Conservation (phyloP, 2,113 vertebrate genomes). For the Oriolus oriolus region DNA sequence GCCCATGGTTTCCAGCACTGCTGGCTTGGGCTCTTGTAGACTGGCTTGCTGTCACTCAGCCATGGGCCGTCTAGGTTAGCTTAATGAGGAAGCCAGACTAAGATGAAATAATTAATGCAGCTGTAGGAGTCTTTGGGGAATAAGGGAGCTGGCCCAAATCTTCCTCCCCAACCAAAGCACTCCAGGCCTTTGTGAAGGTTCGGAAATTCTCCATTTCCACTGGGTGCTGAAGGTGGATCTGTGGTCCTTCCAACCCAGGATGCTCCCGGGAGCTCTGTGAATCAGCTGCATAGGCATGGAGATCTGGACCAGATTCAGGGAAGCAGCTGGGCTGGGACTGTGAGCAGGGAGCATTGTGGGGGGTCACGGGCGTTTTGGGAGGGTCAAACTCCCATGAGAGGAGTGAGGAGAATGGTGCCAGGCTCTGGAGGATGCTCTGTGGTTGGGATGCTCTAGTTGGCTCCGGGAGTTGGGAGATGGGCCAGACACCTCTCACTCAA, state of each 20-base stretch:
- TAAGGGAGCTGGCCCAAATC: slow-evolving; percentile 3
- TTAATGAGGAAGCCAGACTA: slow-evolving; percentile 59
- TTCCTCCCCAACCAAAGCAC: background rate
- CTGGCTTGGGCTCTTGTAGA: slow-evolving; percentile 22
- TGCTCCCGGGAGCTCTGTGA: background rate
- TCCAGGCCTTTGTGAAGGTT: background rate
- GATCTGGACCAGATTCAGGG: background rate
- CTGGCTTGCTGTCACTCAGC: slow-evolving; percentile 11
- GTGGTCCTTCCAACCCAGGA: background rate
- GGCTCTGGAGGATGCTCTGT: background rate
- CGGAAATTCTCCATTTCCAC: slow-evolving; percentile 4
- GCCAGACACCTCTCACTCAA: background rate
- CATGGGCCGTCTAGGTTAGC: background rate
- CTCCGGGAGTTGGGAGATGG: fast-evolving
- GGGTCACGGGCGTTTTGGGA: background rate
- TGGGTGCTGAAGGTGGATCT: background rate
- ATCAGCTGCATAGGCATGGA: slow-evolving; percentile 26
- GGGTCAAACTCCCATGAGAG: background rate
- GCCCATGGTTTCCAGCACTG: background rate
- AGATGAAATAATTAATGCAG: slow-evolving; percentile 59
- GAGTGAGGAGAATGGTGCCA: background rate
- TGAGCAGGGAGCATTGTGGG: background rate
- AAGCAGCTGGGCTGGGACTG: background rate
- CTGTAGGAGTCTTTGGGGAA: slow-evolving; percentile 34
- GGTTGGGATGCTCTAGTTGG: background rate